Conservation (phyloP, 2,113 vertebrate genomes). For the Trochalopteron elliotii region DNA sequence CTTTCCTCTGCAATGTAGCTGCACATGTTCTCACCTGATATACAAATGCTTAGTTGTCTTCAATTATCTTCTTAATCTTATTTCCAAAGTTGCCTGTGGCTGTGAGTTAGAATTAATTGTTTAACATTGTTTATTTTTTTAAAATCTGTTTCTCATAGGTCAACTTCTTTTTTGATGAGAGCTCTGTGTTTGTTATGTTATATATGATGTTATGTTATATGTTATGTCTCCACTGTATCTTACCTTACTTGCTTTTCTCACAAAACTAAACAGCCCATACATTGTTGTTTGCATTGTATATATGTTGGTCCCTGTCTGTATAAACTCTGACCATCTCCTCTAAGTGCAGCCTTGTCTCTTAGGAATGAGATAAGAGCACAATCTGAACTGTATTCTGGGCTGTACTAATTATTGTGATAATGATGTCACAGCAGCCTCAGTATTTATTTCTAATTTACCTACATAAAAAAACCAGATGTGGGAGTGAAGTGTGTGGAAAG, state of each 20-base stretch:
- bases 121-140: neutral
- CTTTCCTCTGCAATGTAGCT: neutral
- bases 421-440: neutral
- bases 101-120: neutral
- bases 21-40: neutral
- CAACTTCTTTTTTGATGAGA: neutral
- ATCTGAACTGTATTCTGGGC: neutral
- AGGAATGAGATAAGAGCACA: neutral
- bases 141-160: neutral
- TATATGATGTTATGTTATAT: neutral
- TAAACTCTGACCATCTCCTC: neutral
- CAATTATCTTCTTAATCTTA: neutral
- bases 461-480: neutral
- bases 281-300: neutral
- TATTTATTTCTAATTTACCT: neutral
- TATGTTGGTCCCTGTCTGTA: neutral
- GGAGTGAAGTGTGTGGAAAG: neutral
- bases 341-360: neutral
- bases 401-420: accelerated
- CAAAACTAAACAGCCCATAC: neutral
- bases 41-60: neutral
- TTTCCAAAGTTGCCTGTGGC: neutral
- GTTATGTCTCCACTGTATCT: neutral
- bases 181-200: neutral
- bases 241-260: neutral